These are phyloP conservation scores for Psittacara wagleri DNA, from an alignment of 2,113 vertebrate genomes.

Conservation along the genomic window DNA sequence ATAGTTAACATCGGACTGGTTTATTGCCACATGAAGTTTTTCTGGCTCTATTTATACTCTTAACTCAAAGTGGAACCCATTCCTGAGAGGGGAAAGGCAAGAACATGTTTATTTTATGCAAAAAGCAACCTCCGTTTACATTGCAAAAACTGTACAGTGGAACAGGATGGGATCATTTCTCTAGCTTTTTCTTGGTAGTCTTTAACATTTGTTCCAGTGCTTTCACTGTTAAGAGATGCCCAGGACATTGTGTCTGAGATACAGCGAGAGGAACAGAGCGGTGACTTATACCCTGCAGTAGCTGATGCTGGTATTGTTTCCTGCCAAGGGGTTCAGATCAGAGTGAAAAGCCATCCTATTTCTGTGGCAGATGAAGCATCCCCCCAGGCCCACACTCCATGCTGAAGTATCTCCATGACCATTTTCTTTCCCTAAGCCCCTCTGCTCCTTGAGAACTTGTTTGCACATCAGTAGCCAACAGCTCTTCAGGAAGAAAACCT, in stretches of 20 bases:
- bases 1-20: background rate
- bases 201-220: background rate
- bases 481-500: background rate
- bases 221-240: accelerated
- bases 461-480: background rate
- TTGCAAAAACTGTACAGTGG: background rate
- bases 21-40: background rate
- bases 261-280: background rate
- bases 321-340: background rate
- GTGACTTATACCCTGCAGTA: background rate
- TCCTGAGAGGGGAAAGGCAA: background rate
- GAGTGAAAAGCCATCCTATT: background rate
- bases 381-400: background rate
- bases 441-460: background rate
- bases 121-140: background rate
- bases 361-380: background rate
- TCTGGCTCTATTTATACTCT: conserved; percentile 20
- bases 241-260: background rate
- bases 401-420: background rate
- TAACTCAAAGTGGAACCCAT: background rate
- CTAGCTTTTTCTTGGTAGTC: background rate
- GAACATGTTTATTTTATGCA: background rate
- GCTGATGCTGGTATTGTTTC: background rate
- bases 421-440: background rate
- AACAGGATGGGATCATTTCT: background rate